Conservation (phyloP, 2,888 invertebrate genomes). For the Boloria euphrosyne region DNA sequence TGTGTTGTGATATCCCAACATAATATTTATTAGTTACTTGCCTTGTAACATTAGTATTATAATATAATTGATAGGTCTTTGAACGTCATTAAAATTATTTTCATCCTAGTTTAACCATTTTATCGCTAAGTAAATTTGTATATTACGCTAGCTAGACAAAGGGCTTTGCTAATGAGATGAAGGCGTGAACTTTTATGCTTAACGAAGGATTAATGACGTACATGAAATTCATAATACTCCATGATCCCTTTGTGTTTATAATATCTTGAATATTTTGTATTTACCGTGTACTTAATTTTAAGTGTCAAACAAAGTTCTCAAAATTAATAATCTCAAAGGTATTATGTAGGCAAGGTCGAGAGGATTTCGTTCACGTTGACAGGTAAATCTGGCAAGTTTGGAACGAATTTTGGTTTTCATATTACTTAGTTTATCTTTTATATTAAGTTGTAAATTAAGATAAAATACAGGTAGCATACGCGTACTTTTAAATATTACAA, state of each 20-base stretch:
- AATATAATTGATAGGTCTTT: neutral
- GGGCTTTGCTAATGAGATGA: conserved; percentile 19
- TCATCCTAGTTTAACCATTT: neutral
- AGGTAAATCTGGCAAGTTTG: too few species aligned
- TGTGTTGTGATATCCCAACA: too few species aligned
- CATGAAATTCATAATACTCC: conserved; percentile 9
- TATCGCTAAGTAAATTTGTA: conserved; percentile 9
- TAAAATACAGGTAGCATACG: too few species aligned
- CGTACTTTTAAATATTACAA: neutral
- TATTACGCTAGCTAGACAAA: conserved; percentile 16
- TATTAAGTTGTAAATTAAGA: too few species aligned
- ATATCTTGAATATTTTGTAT: conserved; percentile 7
- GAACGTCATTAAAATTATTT: neutral
- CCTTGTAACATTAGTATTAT: neutral
- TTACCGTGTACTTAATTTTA: conserved; percentile 14
- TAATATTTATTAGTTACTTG: too few species aligned
- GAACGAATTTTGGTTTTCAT: too few species aligned
- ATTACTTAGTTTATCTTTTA: too few species aligned
- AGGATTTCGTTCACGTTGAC: too few species aligned
- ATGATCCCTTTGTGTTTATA: conserved; percentile 13
- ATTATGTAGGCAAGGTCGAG: neutral
- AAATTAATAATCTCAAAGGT: conserved; percentile 6
- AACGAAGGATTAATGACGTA: conserved; percentile 23
- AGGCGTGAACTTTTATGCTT: conserved; percentile 20
- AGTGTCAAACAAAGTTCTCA: neutral